A percentile compares a stretch with the other conserved stretches of the same genome.
Evolutionary conservation across 2,888 invertebrate genomes (phyloP).

Genomic region (Hoplodrina blanda): DNA sequence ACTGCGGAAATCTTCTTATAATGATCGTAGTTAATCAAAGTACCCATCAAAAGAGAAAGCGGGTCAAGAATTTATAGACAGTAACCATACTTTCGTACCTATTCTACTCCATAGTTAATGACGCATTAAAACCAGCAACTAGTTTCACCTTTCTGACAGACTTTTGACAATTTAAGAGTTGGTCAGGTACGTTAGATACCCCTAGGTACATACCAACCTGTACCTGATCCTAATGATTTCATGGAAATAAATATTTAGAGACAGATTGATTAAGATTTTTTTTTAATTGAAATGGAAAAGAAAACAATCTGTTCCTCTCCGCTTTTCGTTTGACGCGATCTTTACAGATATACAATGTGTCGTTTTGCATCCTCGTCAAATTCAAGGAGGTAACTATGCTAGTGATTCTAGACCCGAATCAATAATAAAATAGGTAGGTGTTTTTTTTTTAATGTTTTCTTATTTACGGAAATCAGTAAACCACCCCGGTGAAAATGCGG

Average conservation of each 20-base stretch:
- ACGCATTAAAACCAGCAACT: too few relatives aligned
- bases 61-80: not conserved
- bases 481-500: too few relatives aligned
- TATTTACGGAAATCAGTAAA: too few relatives aligned
- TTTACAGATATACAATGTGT: too few relatives aligned
- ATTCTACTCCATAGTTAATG: not conserved
- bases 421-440: too few relatives aligned
- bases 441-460: too few relatives aligned
- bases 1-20: slow-evolving; percentile 20
- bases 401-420: too few relatives aligned
- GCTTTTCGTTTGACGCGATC: slow-evolving; percentile 12
- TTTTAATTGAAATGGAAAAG: not conserved
- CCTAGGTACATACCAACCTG: too few relatives aligned
- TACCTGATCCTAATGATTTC: not conserved
- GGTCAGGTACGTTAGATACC: not conserved
- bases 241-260: not conserved
- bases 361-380: too few relatives aligned
- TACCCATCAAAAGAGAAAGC: not conserved
- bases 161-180: not conserved
- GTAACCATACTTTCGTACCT: not conserved
- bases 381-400: too few relatives aligned
- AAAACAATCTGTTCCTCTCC: slow-evolving; percentile 7
- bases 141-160: not conserved
- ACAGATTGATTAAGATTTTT: not conserved
- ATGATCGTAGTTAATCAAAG: slow-evolving; percentile 23